Evolutionary conservation across 1,140 invertebrate species (phyloP).

Genomic region (Sitophilus oryzae): DNA sequence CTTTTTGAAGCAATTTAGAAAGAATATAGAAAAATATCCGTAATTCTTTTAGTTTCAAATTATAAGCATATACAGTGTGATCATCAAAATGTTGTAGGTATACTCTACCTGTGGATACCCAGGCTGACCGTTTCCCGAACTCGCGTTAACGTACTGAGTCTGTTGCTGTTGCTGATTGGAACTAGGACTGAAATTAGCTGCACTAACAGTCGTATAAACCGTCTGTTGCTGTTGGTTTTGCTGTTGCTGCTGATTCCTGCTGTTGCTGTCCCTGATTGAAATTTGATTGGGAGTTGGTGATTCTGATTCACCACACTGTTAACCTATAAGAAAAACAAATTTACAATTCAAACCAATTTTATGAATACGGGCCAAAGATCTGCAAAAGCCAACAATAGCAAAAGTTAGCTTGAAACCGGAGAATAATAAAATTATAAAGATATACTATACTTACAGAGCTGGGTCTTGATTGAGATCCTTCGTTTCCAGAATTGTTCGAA

Average conservation of each 20-base stretch:
- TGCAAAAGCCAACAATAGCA: too few relatives aligned
- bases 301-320: constrained; percentile 24
- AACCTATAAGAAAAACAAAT: constrained; percentile 9
- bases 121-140: constrained; percentile 93
- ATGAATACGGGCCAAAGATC: too few relatives aligned
- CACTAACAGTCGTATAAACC: constrained; percentile 28
- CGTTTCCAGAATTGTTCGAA: constrained; percentile 30
- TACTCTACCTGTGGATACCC: constrained; percentile 78
- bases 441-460: constrained; percentile 13
- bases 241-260: constrained; percentile 11
- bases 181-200: constrained; percentile 43
- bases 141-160: constrained; percentile 48
- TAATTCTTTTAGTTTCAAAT: too few relatives aligned
- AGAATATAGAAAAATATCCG: too few relatives aligned
- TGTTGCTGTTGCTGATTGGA: constrained; percentile 42
- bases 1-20: too few relatives aligned
- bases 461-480: constrained; percentile 25
- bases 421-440: too few relatives aligned
- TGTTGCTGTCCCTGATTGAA: too few relatives aligned
- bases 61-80: too few relatives aligned
- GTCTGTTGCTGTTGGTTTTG: constrained; percentile 18
- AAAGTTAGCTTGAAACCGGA: too few relatives aligned
- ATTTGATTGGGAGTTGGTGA: constrained; percentile 34
- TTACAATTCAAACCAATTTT: too few relatives aligned
- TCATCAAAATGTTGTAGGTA: too few relatives aligned